These are phyloP conservation scores for Drymonia ruficornis DNA, from an alignment of 2,888 invertebrate genomes.

Conservation along the genomic window DNA sequence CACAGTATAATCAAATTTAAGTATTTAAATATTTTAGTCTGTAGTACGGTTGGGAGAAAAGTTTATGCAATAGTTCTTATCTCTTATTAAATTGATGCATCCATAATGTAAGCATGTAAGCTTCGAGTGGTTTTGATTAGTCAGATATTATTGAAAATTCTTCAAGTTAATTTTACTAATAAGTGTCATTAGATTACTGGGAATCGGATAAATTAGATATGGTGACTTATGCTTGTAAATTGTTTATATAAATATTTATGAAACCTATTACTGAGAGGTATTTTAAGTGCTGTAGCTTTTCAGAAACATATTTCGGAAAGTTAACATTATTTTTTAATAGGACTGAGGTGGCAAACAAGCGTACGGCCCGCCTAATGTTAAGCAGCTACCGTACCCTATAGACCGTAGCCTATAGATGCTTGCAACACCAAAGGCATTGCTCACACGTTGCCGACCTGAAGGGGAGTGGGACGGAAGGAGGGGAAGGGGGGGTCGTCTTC, in stretches of 20 bases:
- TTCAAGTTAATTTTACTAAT: conserved; percentile 40
- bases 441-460: too few relatives aligned
- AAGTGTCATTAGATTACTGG: conserved; percentile 31
- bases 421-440: too few relatives aligned
- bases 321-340: too few relatives aligned
- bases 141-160: conserved; percentile 38
- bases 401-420: too few relatives aligned
- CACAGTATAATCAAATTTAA: conserved; percentile 10
- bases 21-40: conserved; percentile 15
- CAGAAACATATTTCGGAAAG: too few relatives aligned
- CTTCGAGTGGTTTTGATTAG: conserved; percentile 49
- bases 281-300: too few relatives aligned
- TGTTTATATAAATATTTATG: conserved; percentile 28
- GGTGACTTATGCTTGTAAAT: conserved; percentile 28
- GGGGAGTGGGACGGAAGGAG: too few relatives aligned
- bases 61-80: conserved; percentile 52
- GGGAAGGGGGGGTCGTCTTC: too few relatives aligned
- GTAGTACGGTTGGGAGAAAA: conserved; percentile 6
- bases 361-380: too few relatives aligned
- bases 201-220: conserved; percentile 30
- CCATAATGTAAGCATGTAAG: conserved; percentile 46
- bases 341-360: too few relatives aligned
- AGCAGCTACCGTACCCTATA: too few relatives aligned
- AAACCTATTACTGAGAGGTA: neutral
- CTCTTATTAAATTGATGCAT: conserved; percentile 48